Evolutionary conservation across 2,797 vertebrate species (phyloP).

Genomic region (Babyrousa celebensis): DNA sequence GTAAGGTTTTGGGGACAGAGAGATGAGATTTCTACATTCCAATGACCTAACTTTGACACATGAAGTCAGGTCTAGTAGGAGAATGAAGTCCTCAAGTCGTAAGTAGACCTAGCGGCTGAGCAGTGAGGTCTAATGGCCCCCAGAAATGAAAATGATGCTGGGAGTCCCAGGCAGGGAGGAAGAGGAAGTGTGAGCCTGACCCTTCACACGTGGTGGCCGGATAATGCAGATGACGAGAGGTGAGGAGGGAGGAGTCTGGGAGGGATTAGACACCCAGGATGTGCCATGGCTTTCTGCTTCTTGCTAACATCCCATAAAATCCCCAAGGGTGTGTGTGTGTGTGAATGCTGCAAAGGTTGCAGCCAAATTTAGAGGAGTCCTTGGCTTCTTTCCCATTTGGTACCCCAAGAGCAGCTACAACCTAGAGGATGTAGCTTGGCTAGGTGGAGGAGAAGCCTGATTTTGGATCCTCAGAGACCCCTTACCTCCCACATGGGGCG

Average conservation of each 20-base stretch:
- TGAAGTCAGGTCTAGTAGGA: neutral
- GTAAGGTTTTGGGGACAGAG: neutral
- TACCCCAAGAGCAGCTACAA: neutral
- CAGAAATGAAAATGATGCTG: neutral
- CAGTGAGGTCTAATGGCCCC: neutral
- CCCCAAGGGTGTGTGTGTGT: too few relatives aligned
- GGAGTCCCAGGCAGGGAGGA: neutral
- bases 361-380: neutral
- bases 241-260: neutral
- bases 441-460: neutral
- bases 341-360: neutral
- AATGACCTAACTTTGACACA: neutral
- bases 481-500: neutral
- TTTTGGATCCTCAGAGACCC: neutral
- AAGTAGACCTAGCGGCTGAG: neutral
- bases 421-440: neutral
- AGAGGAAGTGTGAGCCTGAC: neutral
- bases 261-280: neutral
- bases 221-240: neutral
- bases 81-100: neutral
- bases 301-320: neutral
- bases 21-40: slow-evolving; percentile 22
- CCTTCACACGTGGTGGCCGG: neutral
- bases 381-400: neutral
- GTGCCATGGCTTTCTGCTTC: neutral